Evolutionary conservation across 2,797 vertebrate genomes (phyloP), one percentile per base, ranked within the genome.

Genomic region (Pipistrellus kuhlii): DNA sequence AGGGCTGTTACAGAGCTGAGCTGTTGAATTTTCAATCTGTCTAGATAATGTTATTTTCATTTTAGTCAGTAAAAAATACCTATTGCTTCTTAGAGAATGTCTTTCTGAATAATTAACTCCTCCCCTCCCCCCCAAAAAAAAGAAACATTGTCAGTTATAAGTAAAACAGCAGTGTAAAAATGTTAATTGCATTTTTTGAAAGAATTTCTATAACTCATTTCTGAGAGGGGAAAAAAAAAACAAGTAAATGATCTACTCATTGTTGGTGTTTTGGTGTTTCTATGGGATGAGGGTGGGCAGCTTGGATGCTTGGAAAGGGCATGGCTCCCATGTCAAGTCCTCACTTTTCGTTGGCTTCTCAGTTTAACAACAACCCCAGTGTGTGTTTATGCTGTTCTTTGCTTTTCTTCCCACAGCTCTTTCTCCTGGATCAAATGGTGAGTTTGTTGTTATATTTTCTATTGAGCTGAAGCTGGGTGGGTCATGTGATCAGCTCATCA

Each of bases 351-450:
- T 94, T 91, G 27, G 1, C 88, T 96, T 57, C 46, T 94, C 18
- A 73, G 48, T 64, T 85, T 86, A 73, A 86, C 48, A 46, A 59
- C 57, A 80, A 82, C 66, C 8, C 41, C 78, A 55, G 0, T 0
- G 0, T 66, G 17, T 88, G 46, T 78, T 96, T 82, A 93, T 10
- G 30, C 35, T 85, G n/a, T 92, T 71, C 15, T 95, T 90, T 96
- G 17, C 3, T 94, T 97, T 95, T 97, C 80, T 96, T 82, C 35
- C 87, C 59, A 92, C 98, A 99, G 99, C 98, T 97, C 98, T 99
- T 83, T 98, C 99, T 23, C 98, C 99, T n/a, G 99, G 99, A 91
- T 98, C 99, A 91, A 98, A 98, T 48, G 99, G 99, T 99, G 98
- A 99, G 99, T 97, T 77, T 66, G 17, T 90, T 88, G 97, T 85